A percentile compares a stretch with the other conserved stretches of the same genome.
These are phyloP conservation scores for Neomorphus geoffroyi DNA, from an alignment of 2,797 vertebrate genomes.

Conservation along the genomic window DNA sequence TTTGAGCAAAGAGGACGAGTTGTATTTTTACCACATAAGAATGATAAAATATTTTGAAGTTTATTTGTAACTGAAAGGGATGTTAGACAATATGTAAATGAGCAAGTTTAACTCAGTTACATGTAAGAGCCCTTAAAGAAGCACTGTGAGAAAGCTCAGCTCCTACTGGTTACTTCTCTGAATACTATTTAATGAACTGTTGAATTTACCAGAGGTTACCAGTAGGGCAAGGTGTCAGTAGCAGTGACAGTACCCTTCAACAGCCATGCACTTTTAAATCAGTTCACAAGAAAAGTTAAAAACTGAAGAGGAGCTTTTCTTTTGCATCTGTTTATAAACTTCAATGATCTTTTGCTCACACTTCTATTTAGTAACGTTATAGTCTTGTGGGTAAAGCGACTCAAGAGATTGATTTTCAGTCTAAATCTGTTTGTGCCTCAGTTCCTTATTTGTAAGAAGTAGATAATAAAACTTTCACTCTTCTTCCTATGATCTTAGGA, in stretches of 20 bases:
- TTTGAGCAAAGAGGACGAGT: not conserved
- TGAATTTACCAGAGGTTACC: not conserved
- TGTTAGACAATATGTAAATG: constrained; percentile 20
- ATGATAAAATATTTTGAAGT: not conserved
- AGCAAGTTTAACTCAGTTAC: constrained; percentile 15
- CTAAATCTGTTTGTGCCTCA: not conserved
- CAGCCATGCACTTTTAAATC: not conserved
- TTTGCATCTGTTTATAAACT: not conserved
- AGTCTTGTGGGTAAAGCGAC: not conserved
- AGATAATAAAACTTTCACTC: not conserved
- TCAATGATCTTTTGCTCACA: not conserved
- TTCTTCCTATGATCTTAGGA: not conserved
- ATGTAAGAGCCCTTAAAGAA: not conserved
- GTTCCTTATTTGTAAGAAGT: not conserved
- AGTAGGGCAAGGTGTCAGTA: not conserved
- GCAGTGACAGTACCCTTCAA: not conserved
- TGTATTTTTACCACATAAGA: not conserved
- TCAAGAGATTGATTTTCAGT: not conserved
- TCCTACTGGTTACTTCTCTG: not conserved
- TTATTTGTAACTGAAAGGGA: not conserved
- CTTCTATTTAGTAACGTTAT: not conserved
- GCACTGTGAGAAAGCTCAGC: not conserved
- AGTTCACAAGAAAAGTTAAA: not conserved
- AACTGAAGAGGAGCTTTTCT: not conserved
- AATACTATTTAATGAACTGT: constrained; percentile 5